Conservation (phyloP, 2,797 vertebrate species). For the Lagocephalus sceleratus region DNA sequence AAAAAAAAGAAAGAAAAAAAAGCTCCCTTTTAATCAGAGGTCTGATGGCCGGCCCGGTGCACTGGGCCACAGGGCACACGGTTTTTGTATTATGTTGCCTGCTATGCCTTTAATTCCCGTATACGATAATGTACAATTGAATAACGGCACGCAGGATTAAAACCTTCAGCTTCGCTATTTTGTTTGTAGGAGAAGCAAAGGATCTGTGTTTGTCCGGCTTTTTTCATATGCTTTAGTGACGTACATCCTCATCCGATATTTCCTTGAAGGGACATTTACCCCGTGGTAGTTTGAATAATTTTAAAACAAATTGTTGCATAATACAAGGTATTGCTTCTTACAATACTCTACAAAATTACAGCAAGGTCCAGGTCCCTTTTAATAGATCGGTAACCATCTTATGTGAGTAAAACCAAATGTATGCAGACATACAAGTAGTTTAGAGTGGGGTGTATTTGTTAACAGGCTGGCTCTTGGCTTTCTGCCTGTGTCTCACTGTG, state of each 20-base stretch:
- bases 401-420: constrained; percentile 69
- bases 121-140: neutral
- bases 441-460: constrained; percentile 70
- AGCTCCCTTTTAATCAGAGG: constrained; percentile 64
- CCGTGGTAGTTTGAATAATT: constrained; percentile 16
- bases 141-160: no score
- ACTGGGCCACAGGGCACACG: constrained; percentile 36
- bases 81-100: no score
- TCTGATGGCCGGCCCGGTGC: constrained; percentile 32
- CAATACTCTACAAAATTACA: constrained; percentile 64
- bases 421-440: constrained; percentile 64
- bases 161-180: no score
- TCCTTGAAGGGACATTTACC: neutral
- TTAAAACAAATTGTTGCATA: constrained; percentile 32
- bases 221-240: no score
- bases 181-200: no score
- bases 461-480: constrained; percentile 73
- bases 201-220: no score
- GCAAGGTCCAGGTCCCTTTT: constrained; percentile 17
- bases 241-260: no score
- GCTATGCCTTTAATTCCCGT: neutral
- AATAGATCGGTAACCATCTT: constrained; percentile 51
- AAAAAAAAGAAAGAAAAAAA: neutral
- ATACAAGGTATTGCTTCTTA: constrained; percentile 26
- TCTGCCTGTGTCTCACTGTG: constrained; percentile 77